Evolutionary conservation across 2,888 invertebrate genomes (phyloP), one percentile per base, ranked within the genome.

Genomic region (Cerceris rybyensis): DNA sequence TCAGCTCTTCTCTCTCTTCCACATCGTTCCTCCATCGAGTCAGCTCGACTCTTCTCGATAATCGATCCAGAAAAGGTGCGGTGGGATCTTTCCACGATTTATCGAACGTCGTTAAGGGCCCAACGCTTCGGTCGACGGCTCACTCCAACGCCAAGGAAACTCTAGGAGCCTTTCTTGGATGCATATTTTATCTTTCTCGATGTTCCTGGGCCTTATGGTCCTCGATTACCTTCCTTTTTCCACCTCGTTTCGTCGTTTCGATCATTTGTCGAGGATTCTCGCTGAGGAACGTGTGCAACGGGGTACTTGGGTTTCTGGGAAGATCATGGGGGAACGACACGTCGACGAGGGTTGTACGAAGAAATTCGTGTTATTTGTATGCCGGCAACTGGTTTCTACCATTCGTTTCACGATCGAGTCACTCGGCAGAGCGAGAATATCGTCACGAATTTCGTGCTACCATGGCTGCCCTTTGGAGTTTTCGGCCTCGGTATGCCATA

Each of bases 41-140:
- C 66, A 57, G 54, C 50, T 60, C 50, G 68, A 46, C 69, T 59
- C 61, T 58, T 39, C 60, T 63, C 55, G 75, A 73, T 86, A 78
- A 84, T 81, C 75, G 75, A 85, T 76, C 80, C 70, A 76, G 59
- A 70, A 82, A 83, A 78, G 74, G 71, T 65, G 68, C 43, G 67
- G 50, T 42, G 42, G 54, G 54, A 77, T 77, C 78, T 82, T 80
- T 83, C 61, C 64, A 70, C 78, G 63, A 84, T 83, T 83, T 78
- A 77, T 82, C 63, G 78, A 71, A 61, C 16, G 28, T 55, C 61
- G 60, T 84, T 80, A 50, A 52, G 52, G 50, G 49, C 17, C 52
- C 49, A 52, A 46, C 67, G 17, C 16, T 17, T 9, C 54, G 52
- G 28, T 65, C 58, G 67, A 66, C 74, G 54, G 66, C 70, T 78